A percentile compares a stretch with the other conserved stretches of the same genome.
Conservation (phyloP, 1,140 invertebrate species). For the Aplysia californica region DNA sequence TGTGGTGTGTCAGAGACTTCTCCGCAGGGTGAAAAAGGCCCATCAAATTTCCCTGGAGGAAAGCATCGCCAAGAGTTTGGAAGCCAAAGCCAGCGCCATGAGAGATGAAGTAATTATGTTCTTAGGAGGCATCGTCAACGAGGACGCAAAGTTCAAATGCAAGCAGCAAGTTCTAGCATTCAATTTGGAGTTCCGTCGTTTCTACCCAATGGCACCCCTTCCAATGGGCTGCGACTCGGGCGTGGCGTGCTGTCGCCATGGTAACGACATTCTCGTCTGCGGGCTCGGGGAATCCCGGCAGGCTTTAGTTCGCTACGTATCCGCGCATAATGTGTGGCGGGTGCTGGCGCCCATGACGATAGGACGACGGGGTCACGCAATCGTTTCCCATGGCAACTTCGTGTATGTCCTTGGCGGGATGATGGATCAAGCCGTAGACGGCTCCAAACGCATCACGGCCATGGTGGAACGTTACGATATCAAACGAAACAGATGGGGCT, state of each 20-base stretch:
- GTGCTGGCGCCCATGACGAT: conserved; percentile 40
- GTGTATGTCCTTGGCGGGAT: conserved; percentile 45
- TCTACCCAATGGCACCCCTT: conserved; percentile 37
- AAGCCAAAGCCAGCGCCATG: neutral
- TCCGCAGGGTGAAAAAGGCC: neutral
- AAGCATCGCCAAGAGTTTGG: neutral
- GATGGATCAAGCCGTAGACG: conserved; percentile 30
- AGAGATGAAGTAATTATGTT: conserved; percentile 30
- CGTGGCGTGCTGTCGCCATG: conserved; percentile 40
- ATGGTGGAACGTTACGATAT: conserved; percentile 44
- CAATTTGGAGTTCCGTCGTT: conserved; percentile 28
- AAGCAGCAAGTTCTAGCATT: conserved; percentile 25
- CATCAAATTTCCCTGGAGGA: conserved; percentile 6
- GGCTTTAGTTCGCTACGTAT: conserved; percentile 34
- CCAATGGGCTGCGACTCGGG: conserved; percentile 46
- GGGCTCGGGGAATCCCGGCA: conserved; percentile 44
- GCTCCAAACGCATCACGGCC: conserved; percentile 30
- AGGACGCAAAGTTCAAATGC: conserved; percentile 10
- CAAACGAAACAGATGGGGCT: conserved; percentile 35
- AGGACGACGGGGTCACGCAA: conserved; percentile 40
- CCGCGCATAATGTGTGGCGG: conserved; percentile 38
- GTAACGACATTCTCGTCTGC: conserved; percentile 45
- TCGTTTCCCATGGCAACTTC: conserved; percentile 37
- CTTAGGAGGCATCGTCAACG: conserved; percentile 19
- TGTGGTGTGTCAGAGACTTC: neutral